Percentiles rank a stretch among this genome's conserved stretches.
These are phyloP conservation scores for Eucera pruinosa DNA, from an alignment of 2,888 invertebrate species.

Conservation along the genomic window DNA sequence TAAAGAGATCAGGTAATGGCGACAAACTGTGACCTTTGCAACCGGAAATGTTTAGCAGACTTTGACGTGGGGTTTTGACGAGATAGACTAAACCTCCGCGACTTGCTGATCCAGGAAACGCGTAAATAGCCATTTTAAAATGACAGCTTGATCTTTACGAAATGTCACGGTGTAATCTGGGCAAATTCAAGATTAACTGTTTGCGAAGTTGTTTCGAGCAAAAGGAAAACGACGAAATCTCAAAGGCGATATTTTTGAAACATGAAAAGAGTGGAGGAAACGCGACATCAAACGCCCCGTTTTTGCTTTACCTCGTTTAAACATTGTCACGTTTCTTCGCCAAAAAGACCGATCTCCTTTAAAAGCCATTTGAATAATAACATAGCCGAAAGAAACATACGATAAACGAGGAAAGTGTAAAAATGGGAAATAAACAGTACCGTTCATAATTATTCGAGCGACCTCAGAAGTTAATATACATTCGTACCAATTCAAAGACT, in stretches of 20 bases:
- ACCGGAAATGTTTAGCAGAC: constrained; percentile 52
- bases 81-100: constrained; percentile 39
- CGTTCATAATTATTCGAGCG: too few species aligned
- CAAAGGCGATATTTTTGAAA: constrained; percentile 32
- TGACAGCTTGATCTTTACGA: constrained; percentile 49
- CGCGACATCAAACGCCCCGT: constrained; percentile 14
- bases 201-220: constrained; percentile 43
- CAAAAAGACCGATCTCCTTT: not conserved
- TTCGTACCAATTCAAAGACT: too few species aligned
- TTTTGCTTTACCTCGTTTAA: constrained; percentile 2
- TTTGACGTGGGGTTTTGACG: constrained; percentile 36
- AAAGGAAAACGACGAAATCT: constrained; percentile 37
- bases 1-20: not conserved
- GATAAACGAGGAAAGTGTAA: too few species aligned
- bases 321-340: constrained; percentile 10
- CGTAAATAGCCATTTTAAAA: constrained; percentile 44
- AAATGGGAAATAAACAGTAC: too few species aligned
- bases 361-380: too few species aligned
- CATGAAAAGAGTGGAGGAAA: constrained; percentile 4
- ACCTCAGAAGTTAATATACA: too few species aligned
- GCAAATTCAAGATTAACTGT: constrained; percentile 38
- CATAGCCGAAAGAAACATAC: too few species aligned
- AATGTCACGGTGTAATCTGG: constrained; percentile 53
- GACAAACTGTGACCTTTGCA: constrained; percentile 17
- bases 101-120: constrained; percentile 28